These are phyloP conservation scores for Drosophila mimica DNA, from an alignment of 2,888 invertebrate species.

Conservation along the genomic window DNA sequence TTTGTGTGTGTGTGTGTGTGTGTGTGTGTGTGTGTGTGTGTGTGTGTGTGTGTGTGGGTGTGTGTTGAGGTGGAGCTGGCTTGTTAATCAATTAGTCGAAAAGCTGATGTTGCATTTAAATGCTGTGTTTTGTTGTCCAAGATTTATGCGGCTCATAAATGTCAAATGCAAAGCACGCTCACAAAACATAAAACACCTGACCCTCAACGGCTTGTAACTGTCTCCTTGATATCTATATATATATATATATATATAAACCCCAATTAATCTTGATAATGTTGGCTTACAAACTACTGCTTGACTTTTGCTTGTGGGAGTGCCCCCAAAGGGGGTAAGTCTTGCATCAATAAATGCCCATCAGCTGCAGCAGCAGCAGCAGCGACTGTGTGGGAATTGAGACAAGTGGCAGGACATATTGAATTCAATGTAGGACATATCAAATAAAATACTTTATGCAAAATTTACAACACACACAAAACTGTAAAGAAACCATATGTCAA, in stretches of 20 bases:
- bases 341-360: slow-evolving; percentile 61
- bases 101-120: slow-evolving; percentile 71
- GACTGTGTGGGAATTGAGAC: slow-evolving; percentile 60
- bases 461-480: slow-evolving; percentile 67
- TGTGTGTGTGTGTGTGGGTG: slow-evolving; percentile 2
- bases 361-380: slow-evolving; percentile 41
- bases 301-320: slow-evolving; percentile 36
- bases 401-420: slow-evolving; percentile 50
- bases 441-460: slow-evolving; percentile 80
- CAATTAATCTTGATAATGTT: slow-evolving; percentile 72
- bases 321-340: background rate
- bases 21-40: too few species aligned
- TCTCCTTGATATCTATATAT: slow-evolving; percentile 23
- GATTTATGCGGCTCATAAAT: slow-evolving; percentile 79
- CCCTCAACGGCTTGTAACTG: slow-evolving; percentile 26
- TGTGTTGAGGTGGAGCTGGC: slow-evolving; percentile 18
- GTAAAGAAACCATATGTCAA: slow-evolving; percentile 82
- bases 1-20: slow-evolving; percentile 1
- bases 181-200: slow-evolving; percentile 11
- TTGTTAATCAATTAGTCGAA: slow-evolving; percentile 70
- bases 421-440: slow-evolving; percentile 65
- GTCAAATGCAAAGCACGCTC: slow-evolving; percentile 64
- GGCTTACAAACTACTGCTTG: slow-evolving; percentile 56
- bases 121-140: slow-evolving; percentile 41
- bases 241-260: slow-evolving; percentile 27